Evolutionary conservation across 2,797 vertebrate genomes (phyloP).

Genomic region (Takifugu rubripes): DNA sequence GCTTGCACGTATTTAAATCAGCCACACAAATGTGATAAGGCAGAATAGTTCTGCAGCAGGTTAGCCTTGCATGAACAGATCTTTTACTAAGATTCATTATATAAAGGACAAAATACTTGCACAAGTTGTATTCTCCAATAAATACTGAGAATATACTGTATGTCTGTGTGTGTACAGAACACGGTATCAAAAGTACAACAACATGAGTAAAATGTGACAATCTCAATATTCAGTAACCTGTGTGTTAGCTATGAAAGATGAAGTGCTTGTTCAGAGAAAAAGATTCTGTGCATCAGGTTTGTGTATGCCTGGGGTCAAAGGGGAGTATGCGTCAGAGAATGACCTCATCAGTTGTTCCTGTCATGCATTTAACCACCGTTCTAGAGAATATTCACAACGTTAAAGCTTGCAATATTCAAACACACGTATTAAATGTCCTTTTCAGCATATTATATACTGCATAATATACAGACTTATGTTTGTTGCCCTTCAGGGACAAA

Average conservation of each 20-base stretch:
- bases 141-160: conserved; percentile 64
- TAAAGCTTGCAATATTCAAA: conserved; percentile 71
- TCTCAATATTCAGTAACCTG: conserved; percentile 21
- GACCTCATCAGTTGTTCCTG: conserved; percentile 35
- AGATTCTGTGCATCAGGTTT: conserved; percentile 28
- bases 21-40: conserved; percentile 70
- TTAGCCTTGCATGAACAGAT: conserved; percentile 53
- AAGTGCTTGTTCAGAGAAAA: conserved; percentile 22
- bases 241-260: conserved; percentile 25
- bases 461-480: conserved; percentile 26
- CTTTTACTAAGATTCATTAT: conserved; percentile 62
- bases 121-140: conserved; percentile 55
- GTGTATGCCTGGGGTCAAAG: conserved; percentile 17
- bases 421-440: conserved; percentile 56
- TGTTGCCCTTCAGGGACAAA: too few species aligned
- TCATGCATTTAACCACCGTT: conserved; percentile 42
- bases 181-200: conserved; percentile 71
- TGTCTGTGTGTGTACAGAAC: conserved; percentile 59
- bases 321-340: conserved; percentile 50
- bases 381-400: conserved; percentile 70
- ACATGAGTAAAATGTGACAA: conserved; percentile 45
- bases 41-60: conserved; percentile 74
- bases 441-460: conserved; percentile 69
- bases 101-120: conserved; percentile 47
- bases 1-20: conserved; percentile 62